Base-by-base conservation (phyloP, 2,113 vertebrate genomes). In the Crotophaga sulcirostris region DNA sequence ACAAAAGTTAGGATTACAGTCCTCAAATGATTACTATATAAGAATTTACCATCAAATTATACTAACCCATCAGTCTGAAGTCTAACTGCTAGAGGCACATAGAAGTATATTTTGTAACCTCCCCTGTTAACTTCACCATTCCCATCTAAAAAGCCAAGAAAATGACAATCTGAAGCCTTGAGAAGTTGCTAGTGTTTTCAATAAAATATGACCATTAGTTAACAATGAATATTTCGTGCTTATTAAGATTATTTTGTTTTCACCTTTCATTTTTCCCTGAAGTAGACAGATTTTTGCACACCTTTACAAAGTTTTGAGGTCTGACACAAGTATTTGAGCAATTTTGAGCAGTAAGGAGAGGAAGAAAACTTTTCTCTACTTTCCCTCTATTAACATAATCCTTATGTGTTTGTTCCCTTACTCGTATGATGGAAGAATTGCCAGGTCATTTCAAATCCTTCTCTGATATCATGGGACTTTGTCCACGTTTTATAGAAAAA, bases 241-340 rank as follows among this genome's bases (percentile, higher is more conserved):
- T 67, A 45, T 67, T 77, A 73, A 74, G 84, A 58, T 28, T 14
- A 28, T 49, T 72, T 49, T n/a, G n/a, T 31, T 38, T 23, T 10
- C 2, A 24, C 7, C 16, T 88, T 83, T 28, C 80, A 49, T 7
- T 54, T 85, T 26, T 66, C 20, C 21, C 11, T 54, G 34, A 86
- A 62, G 5, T 17, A 56, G 5, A 2, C 6, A 76, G 26, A 74
- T 55, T 74, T 93, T 84, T 85, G 6, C 6, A 66, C 23, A 77
- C 5, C 1, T 16, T 83, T 54, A 26, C 9, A 69, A 58, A 77
- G 36, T 4, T 11, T 4, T 1, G 0, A 52, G 6, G 6, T 44
- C 38, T 86, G 63, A 80, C 79, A 47, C 7, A 80, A 31, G 2
- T 17, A 56, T 19, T 77, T 16, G 6, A 82, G 5, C 11, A 72